A percentile compares a stretch with the other conserved stretches of the same genome.
phyloP scores from a whole-genome alignment of 2,888 invertebrate species.

The Drosophila peninsularis region DNA sequence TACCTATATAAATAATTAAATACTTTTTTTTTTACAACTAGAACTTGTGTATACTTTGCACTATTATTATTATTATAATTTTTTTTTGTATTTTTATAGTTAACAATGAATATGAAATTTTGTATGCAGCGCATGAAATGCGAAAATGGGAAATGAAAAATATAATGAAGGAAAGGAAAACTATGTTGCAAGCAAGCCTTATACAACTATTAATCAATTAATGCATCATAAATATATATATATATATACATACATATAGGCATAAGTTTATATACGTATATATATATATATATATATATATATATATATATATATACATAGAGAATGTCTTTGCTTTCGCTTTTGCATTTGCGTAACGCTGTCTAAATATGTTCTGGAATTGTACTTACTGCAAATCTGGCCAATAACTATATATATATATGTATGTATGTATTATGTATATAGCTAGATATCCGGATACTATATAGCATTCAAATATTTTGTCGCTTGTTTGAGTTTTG shows the following conservation, averaged over 20 bases:
- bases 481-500: slow-evolving; percentile 11
- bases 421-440: slow-evolving; percentile 17
- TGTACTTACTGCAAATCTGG: slow-evolving; percentile 53
- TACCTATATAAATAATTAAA: slow-evolving; percentile 19
- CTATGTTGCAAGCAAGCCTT: slow-evolving; percentile 67
- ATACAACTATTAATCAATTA: slow-evolving; percentile 65
- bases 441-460: slow-evolving; percentile 9
- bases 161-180: slow-evolving; percentile 26
- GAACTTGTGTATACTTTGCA: slow-evolving; percentile 43
- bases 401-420: slow-evolving; percentile 24
- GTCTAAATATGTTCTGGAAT: slow-evolving; percentile 50
- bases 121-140: slow-evolving; percentile 67
- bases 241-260: slow-evolving; percentile 7
- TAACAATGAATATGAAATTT: slow-evolving; percentile 8
- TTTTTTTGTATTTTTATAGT: slow-evolving; percentile 36
- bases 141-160: slow-evolving; percentile 36
- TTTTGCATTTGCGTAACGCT: slow-evolving; percentile 35
- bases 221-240: slow-evolving; percentile 29
- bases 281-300: slow-evolving; percentile 4
- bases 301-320: slow-evolving; percentile 22
- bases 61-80: slow-evolving; percentile 11
- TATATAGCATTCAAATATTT: slow-evolving; percentile 22
- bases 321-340: slow-evolving; percentile 61
- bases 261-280: slow-evolving; percentile 30
- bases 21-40: slow-evolving; percentile 22